phyloP scores from a whole-genome alignment of 2,797 vertebrate species.

The Schizopygopsis pylzovi region DNA sequence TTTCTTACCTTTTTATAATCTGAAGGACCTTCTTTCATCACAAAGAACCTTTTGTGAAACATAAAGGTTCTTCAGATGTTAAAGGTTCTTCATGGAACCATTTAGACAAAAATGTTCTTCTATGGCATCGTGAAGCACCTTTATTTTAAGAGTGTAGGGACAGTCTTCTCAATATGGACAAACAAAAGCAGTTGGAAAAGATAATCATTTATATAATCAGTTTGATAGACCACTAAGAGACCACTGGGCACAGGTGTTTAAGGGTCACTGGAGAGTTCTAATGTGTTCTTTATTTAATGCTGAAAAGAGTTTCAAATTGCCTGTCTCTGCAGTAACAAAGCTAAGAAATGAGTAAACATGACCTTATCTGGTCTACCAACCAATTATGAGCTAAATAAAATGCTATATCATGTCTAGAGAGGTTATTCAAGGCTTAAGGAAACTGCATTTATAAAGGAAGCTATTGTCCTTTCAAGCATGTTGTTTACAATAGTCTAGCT shows the following conservation, averaged over 20 bases:
- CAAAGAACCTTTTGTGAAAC: too few relatives aligned
- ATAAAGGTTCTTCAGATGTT: too few relatives aligned
- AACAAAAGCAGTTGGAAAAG: conserved; percentile 19
- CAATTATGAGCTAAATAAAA: neutral
- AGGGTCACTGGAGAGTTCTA: neutral
- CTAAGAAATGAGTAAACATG: neutral
- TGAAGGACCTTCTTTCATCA: too few relatives aligned
- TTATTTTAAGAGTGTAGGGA: neutral
- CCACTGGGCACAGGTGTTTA: neutral
- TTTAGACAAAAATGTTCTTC: too few relatives aligned
- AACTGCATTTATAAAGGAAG: neutral
- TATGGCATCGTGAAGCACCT: too few relatives aligned
- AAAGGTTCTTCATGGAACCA: too few relatives aligned
- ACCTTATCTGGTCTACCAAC: neutral
- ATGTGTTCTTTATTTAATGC: conserved; percentile 3
- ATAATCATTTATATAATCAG: neutral
- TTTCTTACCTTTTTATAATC: too few relatives aligned
- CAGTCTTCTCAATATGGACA: neutral
- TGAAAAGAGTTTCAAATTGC: conserved; percentile 6
- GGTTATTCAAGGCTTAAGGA: conserved; percentile 21
- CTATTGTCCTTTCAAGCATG: conserved; percentile 27
- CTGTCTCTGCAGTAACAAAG: neutral
- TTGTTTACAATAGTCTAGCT: conserved; percentile 39
- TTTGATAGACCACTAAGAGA: neutral
- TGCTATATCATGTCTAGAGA: neutral